These are phyloP conservation scores for Cyphomyrus discorhynchus DNA, from an alignment of 2,113 vertebrate species.

Conservation along the genomic window DNA sequence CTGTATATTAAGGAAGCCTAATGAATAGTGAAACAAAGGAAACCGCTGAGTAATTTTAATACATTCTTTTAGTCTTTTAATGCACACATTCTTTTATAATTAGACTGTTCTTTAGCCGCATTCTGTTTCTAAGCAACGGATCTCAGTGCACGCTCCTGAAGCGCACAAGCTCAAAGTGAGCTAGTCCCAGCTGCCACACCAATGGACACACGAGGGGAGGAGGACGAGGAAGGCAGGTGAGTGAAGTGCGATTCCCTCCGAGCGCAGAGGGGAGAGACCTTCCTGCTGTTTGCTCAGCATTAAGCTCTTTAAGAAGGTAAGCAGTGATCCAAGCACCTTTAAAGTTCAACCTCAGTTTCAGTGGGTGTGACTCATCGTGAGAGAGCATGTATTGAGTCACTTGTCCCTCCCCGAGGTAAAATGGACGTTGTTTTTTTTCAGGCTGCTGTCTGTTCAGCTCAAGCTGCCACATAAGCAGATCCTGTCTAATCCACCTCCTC, in stretches of 20 bases:
- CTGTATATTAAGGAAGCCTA: neutral
- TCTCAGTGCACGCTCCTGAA: neutral
- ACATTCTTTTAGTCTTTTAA: neutral
- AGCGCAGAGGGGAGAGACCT: neutral
- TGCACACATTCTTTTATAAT: neutral
- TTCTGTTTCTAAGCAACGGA: neutral
- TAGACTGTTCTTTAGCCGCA: neutral
- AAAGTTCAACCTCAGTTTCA: neutral
- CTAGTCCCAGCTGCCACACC: neutral
- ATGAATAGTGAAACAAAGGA: neutral
- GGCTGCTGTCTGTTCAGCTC: neutral
- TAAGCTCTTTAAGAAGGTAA: neutral
- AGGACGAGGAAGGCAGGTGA: neutral
- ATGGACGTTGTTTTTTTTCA: neutral
- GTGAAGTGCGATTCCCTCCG: neutral
- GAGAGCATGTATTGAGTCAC: neutral
- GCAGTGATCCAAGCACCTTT: neutral
- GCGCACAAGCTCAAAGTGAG: neutral
- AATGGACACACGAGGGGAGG: neutral
- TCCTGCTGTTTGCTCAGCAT: neutral
- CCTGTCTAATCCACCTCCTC: neutral
- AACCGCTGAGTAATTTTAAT: neutral
- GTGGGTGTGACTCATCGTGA: neutral
- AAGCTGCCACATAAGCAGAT: slow-evolving; percentile 19
- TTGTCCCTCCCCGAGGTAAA: neutral